Evolutionary conservation across 92 coral and sea anemone species (phyloP).

Genomic region (Nematostella vectensis): DNA sequence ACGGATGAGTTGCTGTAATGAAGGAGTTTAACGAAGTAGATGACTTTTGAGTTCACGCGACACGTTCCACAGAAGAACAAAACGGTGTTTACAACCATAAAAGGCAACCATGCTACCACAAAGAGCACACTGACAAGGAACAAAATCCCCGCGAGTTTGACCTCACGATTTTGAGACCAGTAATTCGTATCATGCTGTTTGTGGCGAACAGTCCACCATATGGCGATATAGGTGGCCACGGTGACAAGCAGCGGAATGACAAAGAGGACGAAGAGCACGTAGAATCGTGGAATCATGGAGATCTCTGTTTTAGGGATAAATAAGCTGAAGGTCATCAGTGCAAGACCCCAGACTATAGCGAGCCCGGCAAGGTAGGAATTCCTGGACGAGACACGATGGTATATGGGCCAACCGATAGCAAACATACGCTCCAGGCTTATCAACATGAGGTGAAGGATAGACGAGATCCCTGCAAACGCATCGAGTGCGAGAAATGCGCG

Average conservation of each 20-base stretch:
- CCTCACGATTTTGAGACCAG: constrained; percentile 40
- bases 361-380: constrained; percentile 28
- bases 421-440: constrained; percentile 51
- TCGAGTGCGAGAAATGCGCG: constrained; percentile 41
- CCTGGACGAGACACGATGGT: constrained; percentile 43
- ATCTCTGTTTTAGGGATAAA: constrained; percentile 30
- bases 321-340: constrained; percentile 20
- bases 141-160: constrained; percentile 34
- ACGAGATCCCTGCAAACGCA: constrained; percentile 46
- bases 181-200: constrained; percentile 37
- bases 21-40: constrained; percentile 37
- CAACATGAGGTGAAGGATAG: constrained; percentile 46
- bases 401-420: constrained; percentile 65
- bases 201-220: constrained; percentile 34
- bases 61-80: constrained; percentile 24
- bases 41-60: constrained; percentile 16
- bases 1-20: constrained; percentile 59
- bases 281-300: constrained; percentile 28
- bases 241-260: constrained; percentile 30
- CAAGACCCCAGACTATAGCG: constrained; percentile 24
- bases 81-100: constrained; percentile 45
- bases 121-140: constrained; percentile 35
- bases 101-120: constrained; percentile 48
- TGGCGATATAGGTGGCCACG: constrained; percentile 28
- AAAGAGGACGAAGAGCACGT: constrained; percentile 31